phyloP scores from a whole-genome alignment of 2,888 invertebrate species.

The Margaritifera margaritifera region DNA sequence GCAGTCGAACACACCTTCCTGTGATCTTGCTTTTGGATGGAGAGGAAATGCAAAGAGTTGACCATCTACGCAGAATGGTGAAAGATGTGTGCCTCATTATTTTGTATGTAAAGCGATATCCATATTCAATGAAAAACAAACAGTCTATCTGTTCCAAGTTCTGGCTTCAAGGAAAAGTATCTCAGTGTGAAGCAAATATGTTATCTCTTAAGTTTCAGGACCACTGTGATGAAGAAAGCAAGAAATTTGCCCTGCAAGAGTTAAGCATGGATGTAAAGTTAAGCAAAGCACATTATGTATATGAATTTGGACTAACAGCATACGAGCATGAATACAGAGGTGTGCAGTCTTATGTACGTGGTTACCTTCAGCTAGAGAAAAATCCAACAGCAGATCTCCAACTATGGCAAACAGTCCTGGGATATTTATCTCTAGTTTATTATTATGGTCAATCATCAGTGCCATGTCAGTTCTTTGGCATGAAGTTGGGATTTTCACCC shows the following conservation, averaged over 20 bases:
- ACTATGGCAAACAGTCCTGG: constrained; percentile 24
- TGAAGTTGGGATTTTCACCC: constrained; percentile 18
- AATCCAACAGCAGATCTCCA: constrained; percentile 3
- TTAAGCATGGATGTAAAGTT: constrained; percentile 4
- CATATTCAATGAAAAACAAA: constrained; percentile 6
- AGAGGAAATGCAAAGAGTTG: constrained; percentile 25
- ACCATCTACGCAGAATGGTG: constrained; percentile 6
- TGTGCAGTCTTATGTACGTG: constrained; percentile 30
- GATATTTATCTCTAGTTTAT: constrained; percentile 25
- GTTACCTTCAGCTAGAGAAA: constrained; percentile 19
- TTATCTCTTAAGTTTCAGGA: constrained; percentile 16
- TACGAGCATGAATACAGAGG: constrained; percentile 34
- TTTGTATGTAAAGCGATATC: constrained; percentile 29
- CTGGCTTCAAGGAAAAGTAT: constrained; percentile 23
- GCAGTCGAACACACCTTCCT: constrained; percentile 19
- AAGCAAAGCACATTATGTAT: constrained; percentile 9
- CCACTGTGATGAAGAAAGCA: constrained; percentile 15
- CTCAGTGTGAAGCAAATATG: constrained; percentile 23
- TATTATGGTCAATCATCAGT: constrained; percentile 33
- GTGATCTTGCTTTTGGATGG: constrained; percentile 28
- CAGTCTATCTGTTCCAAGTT: constrained; percentile 2
- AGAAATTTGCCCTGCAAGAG: constrained; percentile 1
- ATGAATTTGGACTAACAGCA: constrained; percentile 41
- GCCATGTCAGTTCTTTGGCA: constrained; percentile 34
- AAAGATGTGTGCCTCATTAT: constrained; percentile 11